A percentile compares a stretch with the other conserved stretches of the same genome.
These are phyloP conservation scores for Sinhomidia bicolor DNA, from an alignment of 2,888 invertebrate species.

Conservation along the genomic window DNA sequence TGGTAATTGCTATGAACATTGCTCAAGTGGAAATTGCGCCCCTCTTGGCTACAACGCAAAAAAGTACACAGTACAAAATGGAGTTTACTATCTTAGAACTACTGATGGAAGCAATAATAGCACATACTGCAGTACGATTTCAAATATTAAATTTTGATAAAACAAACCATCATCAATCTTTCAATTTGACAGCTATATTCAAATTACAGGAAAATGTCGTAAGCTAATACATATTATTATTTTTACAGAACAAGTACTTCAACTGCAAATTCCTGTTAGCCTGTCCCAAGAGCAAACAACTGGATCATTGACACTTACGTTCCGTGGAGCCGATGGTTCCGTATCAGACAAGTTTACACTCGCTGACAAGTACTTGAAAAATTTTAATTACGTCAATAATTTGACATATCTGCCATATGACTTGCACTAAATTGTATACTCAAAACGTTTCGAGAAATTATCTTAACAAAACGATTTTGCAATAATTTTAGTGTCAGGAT, in stretches of 20 bases:
- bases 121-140: constrained; percentile 76
- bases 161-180: background rate
- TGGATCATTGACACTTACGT: constrained; percentile 72
- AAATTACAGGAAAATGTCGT: background rate
- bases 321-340: constrained; percentile 69
- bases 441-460: too few relatives aligned
- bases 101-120: constrained; percentile 68
- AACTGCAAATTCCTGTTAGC: constrained; percentile 71
- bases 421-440: too few relatives aligned
- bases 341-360: constrained; percentile 69
- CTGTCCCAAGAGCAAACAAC: constrained; percentile 68
- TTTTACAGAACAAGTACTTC: constrained; percentile 76
- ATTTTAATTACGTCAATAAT: background rate
- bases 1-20: constrained; percentile 75
- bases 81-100: constrained; percentile 77
- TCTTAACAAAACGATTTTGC: too few relatives aligned
- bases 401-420: background rate
- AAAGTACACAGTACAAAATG: constrained; percentile 47
- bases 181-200: constrained; percentile 3
- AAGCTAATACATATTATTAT: background rate
- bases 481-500: constrained; percentile 69
- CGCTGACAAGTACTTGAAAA: constrained; percentile 60
- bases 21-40: constrained; percentile 72
- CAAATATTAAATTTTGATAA: background rate
- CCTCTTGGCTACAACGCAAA: constrained; percentile 75